Evolutionary conservation across 2,797 vertebrate species (phyloP).

Genomic region (Tiaroga cobitis): DNA sequence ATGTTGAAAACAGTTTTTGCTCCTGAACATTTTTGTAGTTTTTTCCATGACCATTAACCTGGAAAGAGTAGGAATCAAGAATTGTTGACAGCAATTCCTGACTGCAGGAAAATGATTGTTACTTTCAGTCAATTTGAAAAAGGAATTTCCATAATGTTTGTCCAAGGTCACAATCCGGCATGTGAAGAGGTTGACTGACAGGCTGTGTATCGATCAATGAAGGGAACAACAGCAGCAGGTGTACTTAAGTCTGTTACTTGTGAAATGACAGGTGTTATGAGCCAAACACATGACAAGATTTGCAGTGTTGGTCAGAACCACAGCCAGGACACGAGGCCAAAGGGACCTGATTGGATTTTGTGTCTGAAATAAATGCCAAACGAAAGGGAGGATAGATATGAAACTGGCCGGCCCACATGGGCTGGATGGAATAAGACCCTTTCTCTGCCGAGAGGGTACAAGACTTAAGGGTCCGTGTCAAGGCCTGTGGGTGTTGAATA

Average conservation of each 20-base stretch:
- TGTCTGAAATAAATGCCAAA: slow-evolving; percentile 53
- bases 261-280: slow-evolving; percentile 42
- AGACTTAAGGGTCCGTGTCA: slow-evolving; percentile 13
- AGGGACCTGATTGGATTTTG: slow-evolving; percentile 55
- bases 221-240: slow-evolving; percentile 41
- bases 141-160: slow-evolving; percentile 26
- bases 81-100: not conserved
- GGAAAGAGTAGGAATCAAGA: not conserved
- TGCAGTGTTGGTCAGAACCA: slow-evolving; percentile 42
- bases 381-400: slow-evolving; percentile 43
- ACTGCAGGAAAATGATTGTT: slow-evolving; percentile 3
- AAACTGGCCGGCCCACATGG: slow-evolving; percentile 16
- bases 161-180: slow-evolving; percentile 37
- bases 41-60: not conserved
- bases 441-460: slow-evolving; percentile 3
- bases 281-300: slow-evolving; percentile 46
- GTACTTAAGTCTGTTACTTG: slow-evolving; percentile 42
- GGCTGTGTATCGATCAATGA: slow-evolving; percentile 49
- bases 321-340: slow-evolving; percentile 55
- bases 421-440: not conserved
- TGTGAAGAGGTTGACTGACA: slow-evolving; percentile 43
- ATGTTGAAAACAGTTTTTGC: no score
- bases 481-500: slow-evolving; percentile 20
- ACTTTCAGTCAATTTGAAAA: slow-evolving; percentile 23
- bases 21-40: no score